Base-by-base conservation (phyloP, 2,888 invertebrate genomes). In the Nasonovia ribisnigri region DNA sequence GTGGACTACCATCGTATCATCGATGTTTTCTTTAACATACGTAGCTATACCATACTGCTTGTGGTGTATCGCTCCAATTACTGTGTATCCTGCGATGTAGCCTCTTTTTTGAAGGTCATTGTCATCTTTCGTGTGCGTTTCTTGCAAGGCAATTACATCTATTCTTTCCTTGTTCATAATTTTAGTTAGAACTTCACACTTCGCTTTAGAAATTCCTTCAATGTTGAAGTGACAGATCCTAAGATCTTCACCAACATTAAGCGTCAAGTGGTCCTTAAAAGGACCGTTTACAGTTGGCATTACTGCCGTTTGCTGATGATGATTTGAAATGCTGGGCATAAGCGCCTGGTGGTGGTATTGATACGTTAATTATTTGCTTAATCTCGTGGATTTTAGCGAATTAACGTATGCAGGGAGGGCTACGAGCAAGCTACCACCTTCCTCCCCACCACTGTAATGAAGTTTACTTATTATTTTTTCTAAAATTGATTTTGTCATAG, bases 61-160 rank as follows among this genome's bases (percentile, higher is more conserved):
- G 90, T 90, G 90, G 36, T 90, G 77, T 90, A 90, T 90, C n/a
- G 77, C 90, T 90, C 77, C 48, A 90, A 90, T 77, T 67, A 77
- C 29, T 90, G 1, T 67, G 20, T 90, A 90, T 90, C 90, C 90
- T 90, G 77, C 77, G 67, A 90, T 90, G 90, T 77, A 90, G 77
- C 90, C 90, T 77, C 77, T 90, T 90, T 90, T 90, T 90, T 90
- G 77, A 67, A 90, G n/a, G 90, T 90, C 51, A 51, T 90, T 90
- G 90, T 90, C 90, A 84, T 90, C 90, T 90, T 90, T 90, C n/a
- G 42, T 54, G 46, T 90, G 67, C 20, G 67, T 90, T 90, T 90
- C 77, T 90, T 77, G 90, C 24, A 90, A 48, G 67, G 90, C 90
- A 90, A 90, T 90, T 90, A 90, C 67, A 90, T 90, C 48, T 90